Base-by-base conservation (phyloP, 2,113 vertebrate species). In the Abramis brama region DNA sequence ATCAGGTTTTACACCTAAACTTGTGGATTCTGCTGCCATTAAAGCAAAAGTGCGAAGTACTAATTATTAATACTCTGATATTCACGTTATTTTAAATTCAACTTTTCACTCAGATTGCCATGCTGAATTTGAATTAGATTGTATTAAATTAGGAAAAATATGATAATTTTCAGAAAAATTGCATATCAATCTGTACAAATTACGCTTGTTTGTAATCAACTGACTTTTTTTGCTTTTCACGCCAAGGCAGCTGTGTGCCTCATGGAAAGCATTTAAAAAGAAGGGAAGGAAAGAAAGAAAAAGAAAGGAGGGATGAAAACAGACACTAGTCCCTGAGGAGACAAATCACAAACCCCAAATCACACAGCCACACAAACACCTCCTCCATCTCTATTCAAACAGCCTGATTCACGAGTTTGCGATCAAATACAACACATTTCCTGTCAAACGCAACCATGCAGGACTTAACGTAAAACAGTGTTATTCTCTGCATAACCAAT, bases 211-310 rank as follows among this genome's bases (percentile, higher is more conserved):
- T 50, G 12, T 75, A 75, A 75, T 50, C n/a, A 17, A n/a, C 2
- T 17, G 23, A 73, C 0, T 64, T 11, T 73, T 73, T 11, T 73
- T 11, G 21, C n/a, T 73, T 50, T 75, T 47, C 73, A 75, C 25
- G 43, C 71, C 43, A 75, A 75, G 23, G 25, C 71, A 75, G 71
- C 43, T 50, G 71, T 27, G 71, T 8, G 43, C 73, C 43, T 75
- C 71, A 47, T n/a, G 68, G 21, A 71, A 43, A 71, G 36, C 36
- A 2, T 43, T 71, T 8, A 43, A 74, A 74, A 47, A 74, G 68
- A 39, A 45, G 70, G 23, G 45, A 74, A 74, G 70, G 70, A 74
- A 74, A 45, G 39, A 45, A 74, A 74, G 71, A 62, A 27, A 62
- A 25, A 27, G 60, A 64, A 27, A 12, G 1, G 60, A 47, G 71